Conservation (phyloP, 2,888 invertebrate species). For the Pammene fasciana region DNA sequence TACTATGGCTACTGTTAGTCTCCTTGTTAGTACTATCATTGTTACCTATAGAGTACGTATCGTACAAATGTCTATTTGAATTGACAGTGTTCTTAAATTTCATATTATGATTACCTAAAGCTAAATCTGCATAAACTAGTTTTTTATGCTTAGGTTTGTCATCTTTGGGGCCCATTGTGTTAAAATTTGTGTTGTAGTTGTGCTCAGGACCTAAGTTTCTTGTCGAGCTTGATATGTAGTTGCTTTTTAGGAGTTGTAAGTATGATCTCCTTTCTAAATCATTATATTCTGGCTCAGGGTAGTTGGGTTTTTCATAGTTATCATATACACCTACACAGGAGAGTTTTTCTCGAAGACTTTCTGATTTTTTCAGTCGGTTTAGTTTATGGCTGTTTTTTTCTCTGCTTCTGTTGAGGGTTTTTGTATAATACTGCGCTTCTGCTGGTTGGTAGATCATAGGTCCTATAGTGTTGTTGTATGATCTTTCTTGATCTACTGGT, state of each 20-base stretch:
- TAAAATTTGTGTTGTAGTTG: constrained; percentile 66
- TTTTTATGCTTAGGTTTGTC: constrained; percentile 79
- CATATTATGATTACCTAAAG: constrained; percentile 82
- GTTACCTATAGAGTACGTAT: constrained; percentile 76
- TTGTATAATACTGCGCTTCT: constrained; percentile 75
- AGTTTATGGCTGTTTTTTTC: constrained; percentile 76
- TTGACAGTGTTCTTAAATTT: constrained; percentile 83
- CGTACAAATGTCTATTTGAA: constrained; percentile 82
- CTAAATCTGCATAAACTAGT: constrained; percentile 81
- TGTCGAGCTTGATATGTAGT: constrained; percentile 79
- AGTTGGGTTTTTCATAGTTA: constrained; percentile 77
- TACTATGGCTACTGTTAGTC: constrained; percentile 69
- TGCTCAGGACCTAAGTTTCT: constrained; percentile 72
- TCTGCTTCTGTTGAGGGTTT: constrained; percentile 77
- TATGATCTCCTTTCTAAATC: constrained; percentile 76
- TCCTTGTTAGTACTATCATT: constrained; percentile 72
- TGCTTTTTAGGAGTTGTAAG: constrained; percentile 75
- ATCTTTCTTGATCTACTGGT: constrained; percentile 73
- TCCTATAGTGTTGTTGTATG: constrained; percentile 77
- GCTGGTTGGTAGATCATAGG: constrained; percentile 76
- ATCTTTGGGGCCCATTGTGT: constrained; percentile 70
- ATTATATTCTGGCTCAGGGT: constrained; percentile 75
- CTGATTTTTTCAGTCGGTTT: constrained; percentile 79
- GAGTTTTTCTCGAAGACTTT: constrained; percentile 77
- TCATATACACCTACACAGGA: constrained; percentile 80